Base-by-base conservation (phyloP, 1,140 invertebrate genomes). In the Bursaphelenchus mucronatus region DNA sequence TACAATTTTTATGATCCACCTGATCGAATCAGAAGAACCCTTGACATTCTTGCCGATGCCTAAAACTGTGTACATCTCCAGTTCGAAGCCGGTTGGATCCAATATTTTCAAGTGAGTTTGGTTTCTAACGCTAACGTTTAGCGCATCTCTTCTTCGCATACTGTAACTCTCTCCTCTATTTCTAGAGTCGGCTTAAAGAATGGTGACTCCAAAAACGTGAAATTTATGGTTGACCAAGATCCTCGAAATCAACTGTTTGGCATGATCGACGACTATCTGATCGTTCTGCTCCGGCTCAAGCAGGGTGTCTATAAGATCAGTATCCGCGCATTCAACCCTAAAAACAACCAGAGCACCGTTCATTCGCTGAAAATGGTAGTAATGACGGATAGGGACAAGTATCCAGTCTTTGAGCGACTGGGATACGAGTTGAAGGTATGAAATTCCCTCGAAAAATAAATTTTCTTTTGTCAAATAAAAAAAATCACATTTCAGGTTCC, bases 11-110 rank as follows among this genome's bases (percentile, higher is more conserved):
- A 45, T 55, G 15, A 46, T 75, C 9, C 59, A 69, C 13, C 47
- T 75, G 9, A 39, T 52, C 17, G 61, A 66, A 43, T 21, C 52
- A 9, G 63, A 64, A 15, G 65, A 70, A 15, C 41, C 49, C 15
- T 57, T 80, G 0, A 64, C 70, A 51, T 79, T 79, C 66, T 58
- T 75, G n/a, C 78, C 77, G 9, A 49, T 79, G 13, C 77, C 78
- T 0, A 68, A 73, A 40, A 80, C 73, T 5, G 62, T 79, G 11
- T 79, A 69, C 47, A 71, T 79, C 43, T 74, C 77, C 9, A 63
- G 70, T 3, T 67, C 70, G n/a, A 79, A 79, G 52, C 53, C 67
- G 11, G 51, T 68, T 46, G 78, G 75, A 41, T 74, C 70, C 40
- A 56, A 67, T 21, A 70, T 79, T 50, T 46, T 79, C 17, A 72